Evolutionary conservation across 2,797 vertebrate genomes (phyloP).

Genomic region (Rhinatrema bivittatum): DNA sequence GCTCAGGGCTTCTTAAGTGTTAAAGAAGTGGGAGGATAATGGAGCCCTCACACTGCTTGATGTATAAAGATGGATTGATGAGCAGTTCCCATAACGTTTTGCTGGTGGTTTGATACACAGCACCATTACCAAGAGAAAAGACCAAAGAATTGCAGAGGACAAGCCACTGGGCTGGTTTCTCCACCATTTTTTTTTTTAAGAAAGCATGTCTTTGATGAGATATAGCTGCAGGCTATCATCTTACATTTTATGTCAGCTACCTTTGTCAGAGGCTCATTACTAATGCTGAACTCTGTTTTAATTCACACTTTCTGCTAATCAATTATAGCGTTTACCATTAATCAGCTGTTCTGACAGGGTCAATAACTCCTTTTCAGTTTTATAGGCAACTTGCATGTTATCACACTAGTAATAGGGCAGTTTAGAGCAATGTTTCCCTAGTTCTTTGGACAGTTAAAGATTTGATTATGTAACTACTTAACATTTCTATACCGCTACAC

Average conservation of each 20-base stretch:
- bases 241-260: constrained; percentile 82
- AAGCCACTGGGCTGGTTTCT: constrained; percentile 56
- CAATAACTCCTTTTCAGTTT: constrained; percentile 79
- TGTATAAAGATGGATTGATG: constrained; percentile 78
- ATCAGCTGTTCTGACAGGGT: constrained; percentile 86
- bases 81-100: constrained; percentile 70
- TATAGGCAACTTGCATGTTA: constrained; percentile 59
- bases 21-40: constrained; percentile 63
- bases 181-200: constrained; percentile 49
- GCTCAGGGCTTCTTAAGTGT: constrained; percentile 39
- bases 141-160: constrained; percentile 50
- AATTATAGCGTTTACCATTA: constrained; percentile 95
- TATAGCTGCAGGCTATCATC: constrained; percentile 83
- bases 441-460: constrained; percentile 36
- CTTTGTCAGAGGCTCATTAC: constrained; percentile 80
- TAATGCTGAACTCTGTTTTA: constrained; percentile 85
- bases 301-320: constrained; percentile 92
- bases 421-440: constrained; percentile 45
- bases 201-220: constrained; percentile 82
- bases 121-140: constrained; percentile 84
- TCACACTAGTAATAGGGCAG: constrained; percentile 56
- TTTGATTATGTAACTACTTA: no score
- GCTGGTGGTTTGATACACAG: constrained; percentile 82
- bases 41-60: constrained; percentile 70
- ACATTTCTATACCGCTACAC: no score